Conservation (phyloP, 1,140 invertebrate species). For the Drosophila nebulosa region DNA sequence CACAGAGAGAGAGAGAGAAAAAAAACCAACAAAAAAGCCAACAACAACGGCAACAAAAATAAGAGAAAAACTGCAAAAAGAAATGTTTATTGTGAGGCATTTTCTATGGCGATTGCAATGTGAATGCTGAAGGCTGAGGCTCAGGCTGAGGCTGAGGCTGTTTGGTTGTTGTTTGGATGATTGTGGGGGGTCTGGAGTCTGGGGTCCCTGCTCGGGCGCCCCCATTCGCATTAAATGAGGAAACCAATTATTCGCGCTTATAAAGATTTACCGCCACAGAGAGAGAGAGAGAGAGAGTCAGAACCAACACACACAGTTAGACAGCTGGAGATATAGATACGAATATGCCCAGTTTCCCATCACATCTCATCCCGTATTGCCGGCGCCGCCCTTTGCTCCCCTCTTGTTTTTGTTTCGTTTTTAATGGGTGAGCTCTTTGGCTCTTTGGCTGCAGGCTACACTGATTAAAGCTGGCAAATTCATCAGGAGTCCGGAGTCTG, state of each 20-base stretch:
- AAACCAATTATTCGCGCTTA: constrained; percentile 81
- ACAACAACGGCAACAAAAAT: constrained; percentile 3
- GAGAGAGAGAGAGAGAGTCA: too few relatives aligned
- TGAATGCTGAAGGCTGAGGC: constrained; percentile 32
- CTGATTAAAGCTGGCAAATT: constrained; percentile 61
- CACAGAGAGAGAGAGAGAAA: too few relatives aligned
- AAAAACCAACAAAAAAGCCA: constrained; percentile 7
- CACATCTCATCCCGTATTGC: neutral
- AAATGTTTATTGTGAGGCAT: constrained; percentile 74
- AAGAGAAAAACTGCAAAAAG: constrained; percentile 41
- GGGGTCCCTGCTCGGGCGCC: constrained; percentile 31
- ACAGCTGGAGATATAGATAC: constrained; percentile 56
- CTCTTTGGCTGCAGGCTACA: constrained; percentile 3
- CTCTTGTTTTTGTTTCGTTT: constrained; percentile 43
- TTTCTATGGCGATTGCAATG: constrained; percentile 66
- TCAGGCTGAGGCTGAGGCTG: constrained; percentile 4
- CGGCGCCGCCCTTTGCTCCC: neutral
- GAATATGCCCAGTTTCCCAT: constrained; percentile 32
- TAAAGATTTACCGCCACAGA: constrained; percentile 74
- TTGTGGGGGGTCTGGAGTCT: neutral
- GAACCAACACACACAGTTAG: constrained; percentile 39
- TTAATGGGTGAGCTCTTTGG: constrained; percentile 46
- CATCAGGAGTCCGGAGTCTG: constrained; percentile 16
- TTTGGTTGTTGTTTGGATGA: neutral
- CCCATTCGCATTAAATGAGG: constrained; percentile 80